Evolutionary conservation across 92 coral and sea anemone species (phyloP), one percentile per base, ranked within the genome.

Genomic region (Actinostola sp.): DNA sequence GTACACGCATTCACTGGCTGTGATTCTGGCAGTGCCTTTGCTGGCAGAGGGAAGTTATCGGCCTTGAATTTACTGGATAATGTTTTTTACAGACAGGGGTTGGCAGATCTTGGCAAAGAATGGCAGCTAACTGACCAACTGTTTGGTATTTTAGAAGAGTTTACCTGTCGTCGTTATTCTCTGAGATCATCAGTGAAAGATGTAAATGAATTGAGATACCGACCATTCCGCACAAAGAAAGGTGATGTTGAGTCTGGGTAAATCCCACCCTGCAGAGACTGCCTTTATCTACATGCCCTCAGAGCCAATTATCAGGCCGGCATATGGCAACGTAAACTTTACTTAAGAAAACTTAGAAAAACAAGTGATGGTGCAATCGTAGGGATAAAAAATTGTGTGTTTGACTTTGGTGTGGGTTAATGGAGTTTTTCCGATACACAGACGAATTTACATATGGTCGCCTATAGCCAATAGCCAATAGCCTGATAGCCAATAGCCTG

Each of bases 271-370:
- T 79, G 85, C 78, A 42, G 69, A 66, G 85, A 84, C 61, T 72
- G 85, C 44, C 77, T 79, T 59, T 48, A 52, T 28, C 51, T 69
- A 80, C 91, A 86, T 78, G 67, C 80, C 38, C 75, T 57, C 45
- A 46, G 81, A 15, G 87, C 84, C 61, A 86, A 81, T 79, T 81
- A 76, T 71, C 91, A 86, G 68, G 76, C n/a, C n/a, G n/a, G n/a
- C n/a, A n/a, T n/a, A n/a, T n/a, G n/a, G n/a, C n/a, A n/a, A n/a
- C n/a, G n/a, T n/a, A n/a, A n/a, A n/a, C n/a, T n/a, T n/a, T n/a
- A n/a, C n/a, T n/a, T n/a, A n/a, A n/a, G n/a, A n/a, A n/a, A n/a
- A n/a, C n/a, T n/a, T n/a, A n/a, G n/a, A n/a, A n/a, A n/a, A n/a
- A n/a, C n/a, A n/a, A n/a, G n/a, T n/a, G n/a, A n/a, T n/a, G n/a